Conservation (phyloP, 2,113 vertebrate genomes). For the Sisor rabdophorus region DNA sequence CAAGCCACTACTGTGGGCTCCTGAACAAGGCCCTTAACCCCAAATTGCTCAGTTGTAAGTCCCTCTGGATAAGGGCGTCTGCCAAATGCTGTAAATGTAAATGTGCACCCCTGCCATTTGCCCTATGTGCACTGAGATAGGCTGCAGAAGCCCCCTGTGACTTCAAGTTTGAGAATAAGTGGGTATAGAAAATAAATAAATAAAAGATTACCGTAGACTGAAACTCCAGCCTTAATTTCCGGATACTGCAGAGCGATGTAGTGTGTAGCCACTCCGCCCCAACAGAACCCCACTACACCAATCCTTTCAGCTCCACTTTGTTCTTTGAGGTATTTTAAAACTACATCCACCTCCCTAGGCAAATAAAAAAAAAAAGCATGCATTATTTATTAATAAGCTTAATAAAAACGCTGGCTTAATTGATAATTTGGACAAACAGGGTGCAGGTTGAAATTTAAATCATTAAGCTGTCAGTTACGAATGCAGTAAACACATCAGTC, state of each 20-base stretch:
- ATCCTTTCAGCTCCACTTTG: constrained; percentile 64
- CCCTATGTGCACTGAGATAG: too few species aligned
- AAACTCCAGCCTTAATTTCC: constrained; percentile 71
- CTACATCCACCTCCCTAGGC: constrained; percentile 70
- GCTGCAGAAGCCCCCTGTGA: too few species aligned
- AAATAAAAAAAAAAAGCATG: neutral
- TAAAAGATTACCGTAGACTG: constrained; percentile 68
- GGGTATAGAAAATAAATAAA: too few species aligned
- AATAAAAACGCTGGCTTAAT: neutral
- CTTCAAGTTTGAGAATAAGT: too few species aligned
- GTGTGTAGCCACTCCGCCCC: constrained; percentile 69
- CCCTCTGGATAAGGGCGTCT: too few species aligned
- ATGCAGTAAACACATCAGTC: too few species aligned
- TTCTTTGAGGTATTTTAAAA: constrained; percentile 71
- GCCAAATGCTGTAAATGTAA: too few species aligned
- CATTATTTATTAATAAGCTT: neutral
- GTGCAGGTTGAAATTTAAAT: neutral
- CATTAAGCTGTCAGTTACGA: neutral
- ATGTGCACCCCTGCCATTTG: too few species aligned
- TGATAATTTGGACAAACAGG: neutral
- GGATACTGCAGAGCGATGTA: constrained; percentile 69
- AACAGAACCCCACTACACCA: constrained; percentile 73
- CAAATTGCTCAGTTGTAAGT: too few species aligned
- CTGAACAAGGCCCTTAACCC: too few species aligned
- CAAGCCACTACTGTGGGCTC: too few species aligned